phyloP scores from a whole-genome alignment of 2,113 vertebrate species.

The Myotis davidii region DNA sequence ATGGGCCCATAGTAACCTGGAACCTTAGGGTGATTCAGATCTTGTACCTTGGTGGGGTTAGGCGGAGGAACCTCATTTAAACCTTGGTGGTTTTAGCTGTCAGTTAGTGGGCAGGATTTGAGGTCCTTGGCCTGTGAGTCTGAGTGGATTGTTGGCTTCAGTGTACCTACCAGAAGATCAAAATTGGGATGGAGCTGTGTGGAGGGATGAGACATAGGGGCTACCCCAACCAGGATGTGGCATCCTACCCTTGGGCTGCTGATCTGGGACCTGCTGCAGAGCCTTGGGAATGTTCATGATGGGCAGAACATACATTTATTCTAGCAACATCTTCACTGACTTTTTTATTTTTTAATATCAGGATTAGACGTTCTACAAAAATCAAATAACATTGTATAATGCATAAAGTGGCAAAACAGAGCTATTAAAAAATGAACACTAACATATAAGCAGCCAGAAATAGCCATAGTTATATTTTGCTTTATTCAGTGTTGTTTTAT shows the following conservation, averaged over 20 bases:
- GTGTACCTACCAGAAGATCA: background rate
- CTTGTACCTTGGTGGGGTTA: background rate
- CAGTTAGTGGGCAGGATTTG: background rate
- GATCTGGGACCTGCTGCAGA: background rate
- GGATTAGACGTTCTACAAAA: background rate
- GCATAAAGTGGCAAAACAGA: background rate
- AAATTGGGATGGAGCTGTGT: background rate
- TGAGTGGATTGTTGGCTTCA: background rate
- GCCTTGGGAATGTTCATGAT: background rate
- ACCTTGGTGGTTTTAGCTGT: background rate
- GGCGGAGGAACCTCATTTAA: background rate
- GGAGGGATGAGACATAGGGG: background rate
- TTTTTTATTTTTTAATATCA: background rate
- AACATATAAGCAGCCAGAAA: background rate
- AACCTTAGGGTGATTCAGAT: background rate
- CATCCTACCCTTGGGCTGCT: rapidly evolving
- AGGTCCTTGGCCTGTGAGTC: background rate
- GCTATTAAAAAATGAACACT: background rate
- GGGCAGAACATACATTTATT: background rate
- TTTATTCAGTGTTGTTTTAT: background rate
- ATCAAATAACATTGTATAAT: background rate
- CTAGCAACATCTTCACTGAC: background rate
- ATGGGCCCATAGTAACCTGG: background rate
- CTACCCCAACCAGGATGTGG: background rate
- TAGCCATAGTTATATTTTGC: background rate